Percentiles rank a stretch among this genome's conserved stretches.
phyloP scores from a whole-genome alignment of 1,140 invertebrate genomes.

The Drosophila auraria region DNA sequence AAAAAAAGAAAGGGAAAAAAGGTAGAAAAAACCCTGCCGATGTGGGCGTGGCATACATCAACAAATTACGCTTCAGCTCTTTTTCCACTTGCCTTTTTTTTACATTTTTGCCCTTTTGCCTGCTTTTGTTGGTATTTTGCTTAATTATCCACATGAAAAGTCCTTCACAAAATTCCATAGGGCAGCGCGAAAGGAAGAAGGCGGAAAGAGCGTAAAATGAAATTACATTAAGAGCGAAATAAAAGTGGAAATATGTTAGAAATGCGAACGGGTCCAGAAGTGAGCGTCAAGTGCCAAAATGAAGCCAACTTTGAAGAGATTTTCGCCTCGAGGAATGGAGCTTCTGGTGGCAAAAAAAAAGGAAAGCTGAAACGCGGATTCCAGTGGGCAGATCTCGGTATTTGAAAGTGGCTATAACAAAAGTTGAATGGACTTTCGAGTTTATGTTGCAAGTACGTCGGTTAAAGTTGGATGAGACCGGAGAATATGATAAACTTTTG shows the following conservation, averaged over 20 bases:
- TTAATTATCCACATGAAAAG: constrained; percentile 83
- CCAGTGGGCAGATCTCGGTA: constrained; percentile 29
- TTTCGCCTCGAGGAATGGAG: constrained; percentile 14
- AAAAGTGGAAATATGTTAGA: constrained; percentile 74
- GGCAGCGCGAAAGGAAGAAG: constrained; percentile 37
- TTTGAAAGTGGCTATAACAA: constrained; percentile 52
- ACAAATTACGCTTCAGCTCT: constrained; percentile 42
- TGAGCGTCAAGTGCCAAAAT: constrained; percentile 64
- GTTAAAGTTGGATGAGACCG: neutral
- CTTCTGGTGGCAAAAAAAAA: neutral
- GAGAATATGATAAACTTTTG: neutral
- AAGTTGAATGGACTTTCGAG: constrained; percentile 31
- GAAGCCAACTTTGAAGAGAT: constrained; percentile 68
- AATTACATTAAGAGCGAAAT: constrained; percentile 77
- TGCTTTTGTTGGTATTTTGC: constrained; percentile 69
- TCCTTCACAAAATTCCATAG: constrained; percentile 59
- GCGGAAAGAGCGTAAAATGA: constrained; percentile 53
- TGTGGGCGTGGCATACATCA: constrained; percentile 31
- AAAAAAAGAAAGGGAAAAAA: constrained; percentile 49
- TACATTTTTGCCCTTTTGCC: constrained; percentile 31
- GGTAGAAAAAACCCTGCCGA: neutral
- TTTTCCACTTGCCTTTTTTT: constrained; percentile 21
- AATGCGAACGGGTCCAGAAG: constrained; percentile 48
- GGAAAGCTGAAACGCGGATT: constrained; percentile 25
- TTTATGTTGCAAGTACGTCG: neutral